Evolutionary conservation across 2,797 vertebrate genomes (phyloP).

Genomic region (Pelochelys cantorii): DNA sequence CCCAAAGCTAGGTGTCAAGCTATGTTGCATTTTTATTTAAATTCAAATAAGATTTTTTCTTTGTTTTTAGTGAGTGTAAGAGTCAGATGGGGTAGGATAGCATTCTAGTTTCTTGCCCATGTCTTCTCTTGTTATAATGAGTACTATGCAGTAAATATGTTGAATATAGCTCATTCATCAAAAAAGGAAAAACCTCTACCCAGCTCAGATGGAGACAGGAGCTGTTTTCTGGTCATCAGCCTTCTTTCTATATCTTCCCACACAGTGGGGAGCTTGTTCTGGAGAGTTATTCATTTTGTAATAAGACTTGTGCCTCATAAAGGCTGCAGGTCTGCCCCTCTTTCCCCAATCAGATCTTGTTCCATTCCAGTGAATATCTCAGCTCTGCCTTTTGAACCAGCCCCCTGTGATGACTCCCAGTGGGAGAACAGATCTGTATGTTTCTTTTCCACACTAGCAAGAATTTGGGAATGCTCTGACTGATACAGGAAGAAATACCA

Average conservation of each 20-base stretch:
- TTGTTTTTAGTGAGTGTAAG: background rate
- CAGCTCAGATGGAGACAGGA: background rate
- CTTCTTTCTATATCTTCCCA: background rate
- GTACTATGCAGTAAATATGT: background rate
- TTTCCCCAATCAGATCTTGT: background rate
- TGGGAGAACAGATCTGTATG: background rate
- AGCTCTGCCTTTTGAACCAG: background rate
- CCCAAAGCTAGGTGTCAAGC: background rate
- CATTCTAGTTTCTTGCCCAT: background rate
- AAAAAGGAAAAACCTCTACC: background rate
- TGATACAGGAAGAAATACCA: background rate
- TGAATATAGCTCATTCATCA: background rate
- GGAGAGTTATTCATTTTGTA: background rate
- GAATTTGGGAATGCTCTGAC: background rate
- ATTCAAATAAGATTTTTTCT: background rate
- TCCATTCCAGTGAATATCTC: background rate
- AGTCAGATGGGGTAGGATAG: background rate
- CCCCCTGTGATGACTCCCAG: background rate
- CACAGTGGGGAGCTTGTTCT: background rate
- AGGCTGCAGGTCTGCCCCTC: background rate
- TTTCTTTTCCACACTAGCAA: background rate
- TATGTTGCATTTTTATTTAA: background rate
- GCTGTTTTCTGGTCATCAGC: background rate
- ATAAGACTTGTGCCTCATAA: background rate
- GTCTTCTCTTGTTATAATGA: background rate